phyloP scores from a whole-genome alignment of 2,888 invertebrate species.

The Rhorus exstirpatorius region DNA sequence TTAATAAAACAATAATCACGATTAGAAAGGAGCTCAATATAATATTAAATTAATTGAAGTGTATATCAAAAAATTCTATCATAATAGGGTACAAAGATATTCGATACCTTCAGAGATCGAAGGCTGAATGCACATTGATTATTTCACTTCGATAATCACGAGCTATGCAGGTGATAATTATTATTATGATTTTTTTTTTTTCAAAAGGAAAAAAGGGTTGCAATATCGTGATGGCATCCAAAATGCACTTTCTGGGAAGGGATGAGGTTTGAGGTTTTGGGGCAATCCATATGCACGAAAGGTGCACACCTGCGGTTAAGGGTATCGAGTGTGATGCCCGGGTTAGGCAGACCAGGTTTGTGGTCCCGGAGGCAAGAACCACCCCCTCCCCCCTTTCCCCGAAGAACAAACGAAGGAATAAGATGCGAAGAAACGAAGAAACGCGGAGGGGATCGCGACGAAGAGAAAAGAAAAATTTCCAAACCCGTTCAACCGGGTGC shows the following conservation, averaged over 20 bases:
- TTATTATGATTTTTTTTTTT: too few relatives aligned
- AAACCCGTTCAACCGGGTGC: slow-evolving; percentile 70
- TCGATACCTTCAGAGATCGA: neutral
- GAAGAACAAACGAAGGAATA: neutral
- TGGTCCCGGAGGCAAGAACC: slow-evolving; percentile 71
- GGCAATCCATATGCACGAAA: slow-evolving; percentile 9
- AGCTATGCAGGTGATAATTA: slow-evolving; percentile 42
- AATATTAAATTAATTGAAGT: neutral
- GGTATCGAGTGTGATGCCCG: slow-evolving; percentile 74
- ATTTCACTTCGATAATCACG: slow-evolving; percentile 29
- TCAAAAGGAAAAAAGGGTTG: slow-evolving; percentile 20
- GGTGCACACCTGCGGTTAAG: slow-evolving; percentile 72
- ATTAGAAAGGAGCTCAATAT: neutral
- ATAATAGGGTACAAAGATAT: too few relatives aligned
- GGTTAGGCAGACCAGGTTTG: slow-evolving; percentile 73
- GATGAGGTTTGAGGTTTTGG: slow-evolving; percentile 50
- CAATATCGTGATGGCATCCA: slow-evolving; percentile 11
- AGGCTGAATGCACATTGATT: slow-evolving; percentile 18
- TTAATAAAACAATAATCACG: neutral
- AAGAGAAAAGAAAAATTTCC: slow-evolving; percentile 55
- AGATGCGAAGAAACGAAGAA: slow-evolving; percentile 64
- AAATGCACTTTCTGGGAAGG: slow-evolving; percentile 6
- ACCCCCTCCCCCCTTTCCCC: neutral
- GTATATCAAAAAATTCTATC: neutral
- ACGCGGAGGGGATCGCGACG: slow-evolving; percentile 15